phyloP scores from a whole-genome alignment of 2,888 invertebrate species.

The Xanthorhoe designata region DNA sequence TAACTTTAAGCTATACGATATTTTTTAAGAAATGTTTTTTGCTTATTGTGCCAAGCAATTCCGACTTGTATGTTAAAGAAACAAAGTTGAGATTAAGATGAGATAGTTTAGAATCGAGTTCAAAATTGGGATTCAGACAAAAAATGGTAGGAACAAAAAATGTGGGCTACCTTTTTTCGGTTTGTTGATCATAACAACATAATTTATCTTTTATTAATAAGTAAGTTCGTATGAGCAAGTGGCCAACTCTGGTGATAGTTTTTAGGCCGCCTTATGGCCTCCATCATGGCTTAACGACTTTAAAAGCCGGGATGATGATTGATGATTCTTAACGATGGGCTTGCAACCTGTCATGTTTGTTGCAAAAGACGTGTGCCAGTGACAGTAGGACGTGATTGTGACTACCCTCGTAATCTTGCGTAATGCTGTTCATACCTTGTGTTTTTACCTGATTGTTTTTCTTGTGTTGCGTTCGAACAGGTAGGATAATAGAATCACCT shows the following conservation, averaged over 20 bases:
- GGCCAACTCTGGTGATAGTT: no score
- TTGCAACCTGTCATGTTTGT: neutral
- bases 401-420: no score
- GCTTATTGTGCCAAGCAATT: neutral
- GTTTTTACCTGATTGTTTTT: no score
- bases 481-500: no score
- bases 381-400: neutral
- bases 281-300: no score
- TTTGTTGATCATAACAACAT: conserved; percentile 45
- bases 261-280: no score
- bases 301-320: no score
- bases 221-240: no score
- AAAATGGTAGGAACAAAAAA: conserved; percentile 63
- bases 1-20: rapidly evolving
- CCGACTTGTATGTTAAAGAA: neutral
- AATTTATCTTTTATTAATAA: conserved; percentile 59
- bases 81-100: conserved; percentile 18
- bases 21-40: neutral
- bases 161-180: conserved; percentile 55
- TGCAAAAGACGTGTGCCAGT: neutral
- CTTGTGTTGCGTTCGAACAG: no score
- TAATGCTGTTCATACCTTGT: no score
- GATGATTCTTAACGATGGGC: neutral
- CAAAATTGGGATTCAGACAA: conserved; percentile 38
- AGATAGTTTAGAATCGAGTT: conserved; percentile 32